A percentile compares a stretch with the other conserved stretches of the same genome.
phyloP scores from a whole-genome alignment of 1,140 invertebrate species.

The Cardiocondyla obscurior region DNA sequence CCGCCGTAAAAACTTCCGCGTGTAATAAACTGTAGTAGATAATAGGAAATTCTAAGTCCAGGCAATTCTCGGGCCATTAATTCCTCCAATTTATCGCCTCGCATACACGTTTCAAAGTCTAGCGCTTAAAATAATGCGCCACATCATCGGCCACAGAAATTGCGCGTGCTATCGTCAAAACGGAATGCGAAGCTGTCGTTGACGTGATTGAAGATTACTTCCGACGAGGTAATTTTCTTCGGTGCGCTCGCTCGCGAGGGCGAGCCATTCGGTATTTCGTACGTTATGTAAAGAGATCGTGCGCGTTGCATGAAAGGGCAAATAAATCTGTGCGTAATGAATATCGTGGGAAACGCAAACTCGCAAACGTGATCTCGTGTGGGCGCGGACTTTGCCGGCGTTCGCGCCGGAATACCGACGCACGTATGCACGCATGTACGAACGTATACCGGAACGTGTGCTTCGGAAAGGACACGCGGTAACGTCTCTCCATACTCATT shows the following conservation, averaged over 20 bases:
- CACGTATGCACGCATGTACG: neutral
- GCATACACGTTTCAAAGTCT: neutral
- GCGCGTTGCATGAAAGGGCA: conserved; percentile 37
- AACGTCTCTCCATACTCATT: conserved; percentile 46
- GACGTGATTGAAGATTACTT: conserved; percentile 1
- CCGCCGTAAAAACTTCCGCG: neutral
- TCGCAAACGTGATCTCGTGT: conserved; percentile 23
- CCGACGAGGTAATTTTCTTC: neutral
- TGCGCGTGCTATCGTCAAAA: neutral
- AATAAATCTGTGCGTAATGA: conserved; percentile 70
- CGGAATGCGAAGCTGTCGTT: neutral
- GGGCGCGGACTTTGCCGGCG: conserved; percentile 22
- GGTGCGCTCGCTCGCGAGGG: neutral
- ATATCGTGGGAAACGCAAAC: conserved; percentile 68
- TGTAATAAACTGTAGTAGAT: neutral
- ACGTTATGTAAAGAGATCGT: neutral
- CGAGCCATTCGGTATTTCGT: neutral
- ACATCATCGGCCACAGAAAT: neutral
- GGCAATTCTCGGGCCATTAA: neutral
- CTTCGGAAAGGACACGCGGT: neutral
- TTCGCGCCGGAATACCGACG: conserved; percentile 4
- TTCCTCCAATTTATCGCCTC: neutral
- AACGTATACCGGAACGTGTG: conserved; percentile 16
- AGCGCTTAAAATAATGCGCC: neutral
- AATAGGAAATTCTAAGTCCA: neutral